Conservation (phyloP, 2,113 vertebrate genomes). For the Electrona antarctica region DNA sequence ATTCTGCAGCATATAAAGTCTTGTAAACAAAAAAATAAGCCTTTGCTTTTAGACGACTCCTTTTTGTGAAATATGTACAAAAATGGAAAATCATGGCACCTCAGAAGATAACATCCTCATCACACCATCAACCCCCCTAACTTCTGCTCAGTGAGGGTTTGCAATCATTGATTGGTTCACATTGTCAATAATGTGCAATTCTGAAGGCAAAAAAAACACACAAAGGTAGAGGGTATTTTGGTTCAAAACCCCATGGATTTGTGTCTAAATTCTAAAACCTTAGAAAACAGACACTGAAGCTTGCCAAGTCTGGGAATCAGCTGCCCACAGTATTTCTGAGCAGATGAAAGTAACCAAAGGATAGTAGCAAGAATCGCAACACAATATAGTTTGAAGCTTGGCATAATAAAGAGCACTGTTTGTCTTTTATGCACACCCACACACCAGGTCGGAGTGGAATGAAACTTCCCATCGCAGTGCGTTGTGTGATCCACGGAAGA, state of each 20-base stretch:
- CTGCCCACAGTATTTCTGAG: slow-evolving; percentile 38
- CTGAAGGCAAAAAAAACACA: neutral
- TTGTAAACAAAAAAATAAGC: too few species aligned
- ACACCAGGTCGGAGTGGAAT: too few species aligned
- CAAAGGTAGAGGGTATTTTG: slow-evolving; percentile 23
- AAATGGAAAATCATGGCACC: slow-evolving; percentile 1
- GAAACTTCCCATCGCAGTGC: too few species aligned
- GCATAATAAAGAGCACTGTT: too few species aligned
- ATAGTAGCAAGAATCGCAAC: neutral
- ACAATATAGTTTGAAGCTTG: too few species aligned
- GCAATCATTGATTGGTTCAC: slow-evolving; percentile 57
- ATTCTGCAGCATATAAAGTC: too few species aligned
- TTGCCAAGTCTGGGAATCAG: slow-evolving; percentile 48
- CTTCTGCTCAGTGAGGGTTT: slow-evolving; percentile 31
- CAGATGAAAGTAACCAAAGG: slow-evolving; percentile 27
- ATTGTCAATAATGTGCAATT: slow-evolving; percentile 58
- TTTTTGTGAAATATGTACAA: neutral
- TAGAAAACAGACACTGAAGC: slow-evolving; percentile 37
- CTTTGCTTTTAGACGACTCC: slow-evolving; percentile 17
- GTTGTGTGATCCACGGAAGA: too few species aligned
- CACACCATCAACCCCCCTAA: slow-evolving; percentile 26
- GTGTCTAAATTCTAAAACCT: slow-evolving; percentile 43
- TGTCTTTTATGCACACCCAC: too few species aligned
- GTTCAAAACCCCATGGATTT: slow-evolving; percentile 35
- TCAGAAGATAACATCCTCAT: slow-evolving; percentile 25